A percentile compares a stretch with the other conserved stretches of the same genome.
Conservation (phyloP, 2,888 invertebrate species). For the Cryptophagus acutangulus region DNA sequence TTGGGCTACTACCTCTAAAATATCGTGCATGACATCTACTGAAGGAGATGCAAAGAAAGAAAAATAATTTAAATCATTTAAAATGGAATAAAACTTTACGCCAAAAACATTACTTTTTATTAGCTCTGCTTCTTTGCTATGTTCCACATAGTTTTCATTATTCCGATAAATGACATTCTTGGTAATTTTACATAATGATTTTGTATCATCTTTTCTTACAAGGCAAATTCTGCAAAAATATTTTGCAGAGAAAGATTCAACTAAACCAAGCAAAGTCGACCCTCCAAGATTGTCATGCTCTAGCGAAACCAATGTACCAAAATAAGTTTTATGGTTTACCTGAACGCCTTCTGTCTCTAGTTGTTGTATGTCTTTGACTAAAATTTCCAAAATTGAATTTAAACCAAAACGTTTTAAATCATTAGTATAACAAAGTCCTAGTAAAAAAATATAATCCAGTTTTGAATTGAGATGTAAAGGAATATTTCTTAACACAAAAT, state of each 20-base stretch:
- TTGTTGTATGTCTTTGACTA: not conserved
- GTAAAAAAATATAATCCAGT: conserved; percentile 3
- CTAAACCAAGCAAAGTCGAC: conserved; percentile 20
- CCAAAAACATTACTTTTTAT: conserved; percentile 12
- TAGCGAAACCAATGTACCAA: too few relatives aligned
- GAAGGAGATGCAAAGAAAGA: conserved; percentile 13
- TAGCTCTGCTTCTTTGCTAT: not conserved
- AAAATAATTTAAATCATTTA: conserved; percentile 21
- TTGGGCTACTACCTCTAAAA: conserved; percentile 24
- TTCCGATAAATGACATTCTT: too few relatives aligned
- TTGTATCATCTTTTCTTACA: too few relatives aligned
- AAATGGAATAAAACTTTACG: conserved; percentile 11
- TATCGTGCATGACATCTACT: conserved; percentile 28
- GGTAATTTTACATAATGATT: too few relatives aligned
- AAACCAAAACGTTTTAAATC: conserved; percentile 4
- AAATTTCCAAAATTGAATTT: not conserved
- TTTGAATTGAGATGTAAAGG: not conserved
- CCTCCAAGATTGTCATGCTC: conserved; percentile 24
- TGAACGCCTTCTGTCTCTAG: not conserved
- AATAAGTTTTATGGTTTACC: too few relatives aligned
- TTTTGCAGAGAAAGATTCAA: conserved; percentile 25
- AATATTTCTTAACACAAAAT: too few relatives aligned
- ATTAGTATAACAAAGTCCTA: conserved; percentile 4
- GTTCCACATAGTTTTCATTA: too few relatives aligned
- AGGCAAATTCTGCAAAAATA: conserved; percentile 27